Percentiles rank a stretch among this genome's conserved stretches.
Conservation (phyloP, 2,113 vertebrate genomes). For the Arvicanthis niloticus region DNA sequence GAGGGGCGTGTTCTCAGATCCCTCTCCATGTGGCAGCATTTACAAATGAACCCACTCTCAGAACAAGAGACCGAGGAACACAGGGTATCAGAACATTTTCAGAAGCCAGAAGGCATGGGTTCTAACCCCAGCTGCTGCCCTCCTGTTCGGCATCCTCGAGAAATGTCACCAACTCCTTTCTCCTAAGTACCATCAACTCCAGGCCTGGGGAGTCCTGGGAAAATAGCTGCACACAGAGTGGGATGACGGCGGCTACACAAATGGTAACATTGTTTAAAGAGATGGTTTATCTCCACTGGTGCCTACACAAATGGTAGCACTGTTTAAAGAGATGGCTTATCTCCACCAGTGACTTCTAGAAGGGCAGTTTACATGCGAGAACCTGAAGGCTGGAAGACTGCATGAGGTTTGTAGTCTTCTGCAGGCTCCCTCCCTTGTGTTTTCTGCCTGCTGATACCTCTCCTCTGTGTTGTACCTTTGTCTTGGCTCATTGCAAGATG, state of each 20-base stretch:
- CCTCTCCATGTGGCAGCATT: neutral
- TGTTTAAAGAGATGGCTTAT: rapidly evolving
- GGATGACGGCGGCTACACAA: rapidly evolving
- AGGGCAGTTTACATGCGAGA: neutral
- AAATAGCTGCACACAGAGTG: neutral
- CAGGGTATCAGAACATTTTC: rapidly evolving
- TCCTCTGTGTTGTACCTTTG: rapidly evolving
- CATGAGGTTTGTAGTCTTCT: rapidly evolving
- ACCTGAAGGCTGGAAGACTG: rapidly evolving
- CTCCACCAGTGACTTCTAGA: rapidly evolving
- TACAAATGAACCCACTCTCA: rapidly evolving
- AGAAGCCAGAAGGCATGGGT: neutral
- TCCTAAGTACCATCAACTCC: rapidly evolving
- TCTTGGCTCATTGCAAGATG: rapidly evolving
- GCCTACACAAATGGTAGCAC: rapidly evolving
- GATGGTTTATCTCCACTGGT: rapidly evolving
- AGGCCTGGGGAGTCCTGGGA: rapidly evolving
- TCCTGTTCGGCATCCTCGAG: rapidly evolving
- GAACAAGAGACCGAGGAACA: rapidly evolving
- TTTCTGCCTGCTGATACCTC: rapidly evolving
- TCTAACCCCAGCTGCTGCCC: neutral
- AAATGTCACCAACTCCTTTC: rapidly evolving
- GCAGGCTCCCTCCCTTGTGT: rapidly evolving
- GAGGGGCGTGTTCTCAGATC: rapidly evolving
- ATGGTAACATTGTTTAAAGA: rapidly evolving